Evolutionary conservation across 2,888 invertebrate genomes (phyloP).

Genomic region (Sphinx pinastri): DNA sequence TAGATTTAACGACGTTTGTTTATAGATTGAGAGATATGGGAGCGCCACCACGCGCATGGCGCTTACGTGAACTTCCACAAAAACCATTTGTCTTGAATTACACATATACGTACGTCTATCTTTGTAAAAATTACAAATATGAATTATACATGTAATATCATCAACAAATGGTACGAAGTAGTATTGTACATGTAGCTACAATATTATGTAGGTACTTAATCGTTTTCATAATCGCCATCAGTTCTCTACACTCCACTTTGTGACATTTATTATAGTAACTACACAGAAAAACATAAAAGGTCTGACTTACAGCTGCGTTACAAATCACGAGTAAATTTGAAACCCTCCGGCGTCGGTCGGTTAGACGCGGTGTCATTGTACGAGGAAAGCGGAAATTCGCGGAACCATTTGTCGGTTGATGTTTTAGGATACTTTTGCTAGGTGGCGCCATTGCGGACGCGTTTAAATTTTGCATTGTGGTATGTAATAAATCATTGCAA

Average conservation of each 20-base stretch:
- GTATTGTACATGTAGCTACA: too few species aligned
- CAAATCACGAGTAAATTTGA: neutral
- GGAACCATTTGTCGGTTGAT: slow-evolving; percentile 23
- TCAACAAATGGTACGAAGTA: too few species aligned
- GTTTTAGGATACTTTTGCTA: slow-evolving; percentile 8
- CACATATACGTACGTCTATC: neutral
- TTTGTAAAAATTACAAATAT: too few species aligned
- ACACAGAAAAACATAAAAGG: neutral
- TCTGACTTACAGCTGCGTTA: neutral
- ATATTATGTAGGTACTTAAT: too few species aligned
- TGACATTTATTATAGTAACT: neutral
- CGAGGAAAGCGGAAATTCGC: slow-evolving; percentile 21
- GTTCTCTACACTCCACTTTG: neutral
- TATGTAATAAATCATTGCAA: neutral
- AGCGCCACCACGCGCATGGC: neutral
- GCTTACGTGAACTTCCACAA: neutral
- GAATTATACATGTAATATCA: too few species aligned
- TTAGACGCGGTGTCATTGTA: slow-evolving; percentile 3
- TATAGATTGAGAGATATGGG: slow-evolving; percentile 17
- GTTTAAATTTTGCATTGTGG: slow-evolving; percentile 5
- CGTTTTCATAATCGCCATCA: too few species aligned
- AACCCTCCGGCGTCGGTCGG: slow-evolving; percentile 2
- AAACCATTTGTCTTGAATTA: neutral
- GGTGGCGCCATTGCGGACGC: slow-evolving; percentile 24
- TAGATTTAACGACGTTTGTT: slow-evolving; percentile 4